A percentile compares a stretch with the other conserved stretches of the same genome.
phyloP scores from a whole-genome alignment of 2,888 invertebrate genomes.

The Xanthia togata region DNA sequence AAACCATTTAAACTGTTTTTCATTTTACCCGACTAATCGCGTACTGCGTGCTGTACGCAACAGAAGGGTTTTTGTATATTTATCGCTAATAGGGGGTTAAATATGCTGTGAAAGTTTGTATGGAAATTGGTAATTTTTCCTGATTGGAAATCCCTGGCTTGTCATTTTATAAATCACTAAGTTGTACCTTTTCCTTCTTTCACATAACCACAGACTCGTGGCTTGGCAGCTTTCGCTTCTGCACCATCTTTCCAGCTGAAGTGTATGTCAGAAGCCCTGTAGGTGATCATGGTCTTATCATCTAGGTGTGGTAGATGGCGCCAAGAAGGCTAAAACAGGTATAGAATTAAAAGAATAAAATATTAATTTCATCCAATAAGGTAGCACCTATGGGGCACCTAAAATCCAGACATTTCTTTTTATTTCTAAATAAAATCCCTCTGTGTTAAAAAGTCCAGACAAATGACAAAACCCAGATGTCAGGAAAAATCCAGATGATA shows the following conservation, averaged over 20 bases:
- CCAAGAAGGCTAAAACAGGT: constrained; percentile 95
- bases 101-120: neutral
- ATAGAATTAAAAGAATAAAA: neutral
- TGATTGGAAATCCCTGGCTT: neutral
- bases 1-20: no score
- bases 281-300: constrained; percentile 97
- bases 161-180: neutral
- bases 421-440: neutral
- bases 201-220: constrained; percentile 95
- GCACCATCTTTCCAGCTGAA: constrained; percentile 93
- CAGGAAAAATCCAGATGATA: neutral
- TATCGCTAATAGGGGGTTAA: no score
- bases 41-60: no score
- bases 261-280: constrained; percentile 96
- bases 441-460: no score
- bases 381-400: no score
- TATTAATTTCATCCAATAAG: neutral
- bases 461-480: neutral
- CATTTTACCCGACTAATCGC: no score
- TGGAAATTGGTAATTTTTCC: neutral
- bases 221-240: constrained; percentile 87
- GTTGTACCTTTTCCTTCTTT: constrained; percentile 93
- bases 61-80: no score
- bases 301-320: constrained; percentile 94
- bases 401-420: no score